These are phyloP conservation scores for Homarus americanus DNA, from an alignment of 1,140 invertebrate genomes.

Conservation along the genomic window DNA sequence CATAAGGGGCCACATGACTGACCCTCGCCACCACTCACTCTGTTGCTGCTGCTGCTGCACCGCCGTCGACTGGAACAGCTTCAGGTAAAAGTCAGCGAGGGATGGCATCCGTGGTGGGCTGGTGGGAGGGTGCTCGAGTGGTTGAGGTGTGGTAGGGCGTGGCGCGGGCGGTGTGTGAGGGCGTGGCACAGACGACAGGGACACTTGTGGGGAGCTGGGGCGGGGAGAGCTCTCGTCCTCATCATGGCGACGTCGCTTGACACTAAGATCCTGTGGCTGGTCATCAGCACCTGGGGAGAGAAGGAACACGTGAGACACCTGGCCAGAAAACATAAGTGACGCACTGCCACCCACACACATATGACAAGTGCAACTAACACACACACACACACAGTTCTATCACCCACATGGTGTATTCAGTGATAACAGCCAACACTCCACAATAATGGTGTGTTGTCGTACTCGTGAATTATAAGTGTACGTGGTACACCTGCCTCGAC, in stretches of 20 bases:
- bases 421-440: too few relatives aligned
- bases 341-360: not conserved
- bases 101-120: conserved; percentile 59
- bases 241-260: conserved; percentile 54
- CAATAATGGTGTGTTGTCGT: too few relatives aligned
- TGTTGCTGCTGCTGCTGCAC: conserved; percentile 62
- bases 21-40: conserved; percentile 31
- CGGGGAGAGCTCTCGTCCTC: not conserved
- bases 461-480: too few relatives aligned
- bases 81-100: conserved; percentile 62
- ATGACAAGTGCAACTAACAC: not conserved
- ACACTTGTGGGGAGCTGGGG: not conserved
- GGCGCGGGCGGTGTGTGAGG: not conserved
- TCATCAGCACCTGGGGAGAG: conserved; percentile 30
- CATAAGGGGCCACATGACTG: conserved; percentile 50
- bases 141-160: not conserved
- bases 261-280: conserved; percentile 61
- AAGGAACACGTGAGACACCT: not conserved
- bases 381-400: not conserved
- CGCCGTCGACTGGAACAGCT: conserved; percentile 60
- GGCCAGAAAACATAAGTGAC: too few relatives aligned
- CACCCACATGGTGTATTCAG: too few relatives aligned
- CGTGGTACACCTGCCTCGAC: too few relatives aligned
- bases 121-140: not conserved
- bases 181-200: not conserved